A percentile compares a stretch with the other conserved stretches of the same genome.
phyloP scores from a whole-genome alignment of 2,113 vertebrate species.

The Petrocephalus zakoni region DNA sequence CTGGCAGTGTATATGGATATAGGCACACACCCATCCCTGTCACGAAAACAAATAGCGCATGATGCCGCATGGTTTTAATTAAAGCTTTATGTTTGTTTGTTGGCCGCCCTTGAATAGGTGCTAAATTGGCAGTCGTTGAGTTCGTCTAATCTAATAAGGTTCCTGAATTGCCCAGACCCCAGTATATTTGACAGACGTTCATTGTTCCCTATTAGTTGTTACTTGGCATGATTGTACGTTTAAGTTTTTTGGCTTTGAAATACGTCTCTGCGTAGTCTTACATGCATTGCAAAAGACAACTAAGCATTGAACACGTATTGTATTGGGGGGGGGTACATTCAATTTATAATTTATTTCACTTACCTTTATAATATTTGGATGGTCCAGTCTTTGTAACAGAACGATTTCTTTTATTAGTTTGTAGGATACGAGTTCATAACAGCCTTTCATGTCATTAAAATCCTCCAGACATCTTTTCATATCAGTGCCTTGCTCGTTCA shows the following conservation, averaged over 20 bases:
- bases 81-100: constrained; percentile 1
- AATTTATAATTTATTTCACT: constrained; percentile 3
- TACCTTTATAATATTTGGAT: constrained; percentile 74
- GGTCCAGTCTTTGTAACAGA: constrained; percentile 67
- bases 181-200: constrained; percentile 43
- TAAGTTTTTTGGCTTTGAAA: neutral
- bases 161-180: neutral
- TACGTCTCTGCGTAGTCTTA: neutral
- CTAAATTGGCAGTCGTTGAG: neutral
- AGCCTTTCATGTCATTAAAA: constrained; percentile 56
- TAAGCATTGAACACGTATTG: neutral
- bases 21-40: neutral
- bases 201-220: constrained; percentile 44
- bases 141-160: constrained; percentile 11
- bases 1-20: neutral
- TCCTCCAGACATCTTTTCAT: constrained; percentile 71
- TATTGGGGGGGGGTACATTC: neutral
- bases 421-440: constrained; percentile 68
- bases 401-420: constrained; percentile 76
- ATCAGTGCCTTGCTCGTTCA: constrained; percentile 72
- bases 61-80: constrained; percentile 15
- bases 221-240: constrained; percentile 44
- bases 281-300: neutral
- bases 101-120: constrained; percentile 13
- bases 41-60: neutral